Conservation (phyloP, 2,113 vertebrate species). For the Poecile atricapillus region DNA sequence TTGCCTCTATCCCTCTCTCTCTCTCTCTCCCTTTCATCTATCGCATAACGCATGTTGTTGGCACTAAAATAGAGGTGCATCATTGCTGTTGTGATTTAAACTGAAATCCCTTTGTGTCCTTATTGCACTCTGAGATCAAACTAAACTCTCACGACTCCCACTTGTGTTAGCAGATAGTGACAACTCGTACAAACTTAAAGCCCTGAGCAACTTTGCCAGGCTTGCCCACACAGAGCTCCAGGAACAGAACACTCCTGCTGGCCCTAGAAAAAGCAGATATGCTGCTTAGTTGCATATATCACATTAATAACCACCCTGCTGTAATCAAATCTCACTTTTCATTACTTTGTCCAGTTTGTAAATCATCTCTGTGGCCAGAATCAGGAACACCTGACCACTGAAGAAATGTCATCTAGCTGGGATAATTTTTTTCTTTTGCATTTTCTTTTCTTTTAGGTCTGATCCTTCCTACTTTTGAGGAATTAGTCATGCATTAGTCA, state of each 20-base stretch:
- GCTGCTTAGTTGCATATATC: accelerated
- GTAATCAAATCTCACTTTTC: not conserved
- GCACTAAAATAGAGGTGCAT: no score
- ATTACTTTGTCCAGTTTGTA: not conserved
- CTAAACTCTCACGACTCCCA: no score
- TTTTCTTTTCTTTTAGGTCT: not conserved
- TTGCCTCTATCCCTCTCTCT: no score
- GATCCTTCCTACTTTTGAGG: not conserved
- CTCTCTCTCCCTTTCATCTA: no score
- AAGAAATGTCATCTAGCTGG: not conserved
- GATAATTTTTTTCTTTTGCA: not conserved
- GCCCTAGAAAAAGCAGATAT: not conserved
- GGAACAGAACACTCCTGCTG: not conserved
- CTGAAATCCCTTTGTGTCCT: no score
- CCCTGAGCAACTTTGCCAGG: not conserved
- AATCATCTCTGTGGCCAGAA: not conserved
- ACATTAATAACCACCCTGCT: accelerated
- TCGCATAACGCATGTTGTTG: no score
- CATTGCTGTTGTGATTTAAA: no score
- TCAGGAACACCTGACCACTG: not conserved
- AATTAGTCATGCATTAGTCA: no score
- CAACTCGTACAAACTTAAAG: accelerated
- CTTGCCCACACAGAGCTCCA: no score
- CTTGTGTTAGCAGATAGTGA: no score
- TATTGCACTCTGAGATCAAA: no score